These are phyloP conservation scores for Eupithecia abbreviata DNA, from an alignment of 2,888 invertebrate species.

Conservation along the genomic window DNA sequence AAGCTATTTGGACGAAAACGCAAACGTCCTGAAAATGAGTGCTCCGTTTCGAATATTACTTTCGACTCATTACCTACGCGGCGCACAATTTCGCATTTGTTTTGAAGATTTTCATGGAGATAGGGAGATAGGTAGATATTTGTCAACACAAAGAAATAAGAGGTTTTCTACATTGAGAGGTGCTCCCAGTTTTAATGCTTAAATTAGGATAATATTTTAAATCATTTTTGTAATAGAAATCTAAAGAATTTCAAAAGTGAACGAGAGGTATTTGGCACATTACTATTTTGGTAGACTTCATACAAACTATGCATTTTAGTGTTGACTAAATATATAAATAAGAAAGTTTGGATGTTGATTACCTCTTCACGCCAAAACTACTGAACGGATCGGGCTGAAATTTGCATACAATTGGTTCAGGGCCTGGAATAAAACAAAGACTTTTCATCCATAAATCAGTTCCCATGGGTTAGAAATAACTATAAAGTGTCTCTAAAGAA, in stretches of 20 bases:
- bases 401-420: too few relatives aligned
- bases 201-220: neutral
- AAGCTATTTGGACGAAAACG: constrained; percentile 61
- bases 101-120: constrained; percentile 5
- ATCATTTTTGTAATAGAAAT: neutral
- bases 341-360: too few relatives aligned
- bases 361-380: too few relatives aligned
- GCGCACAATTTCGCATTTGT: constrained; percentile 31
- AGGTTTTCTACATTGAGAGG: neutral
- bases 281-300: neutral
- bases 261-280: neutral
- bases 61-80: constrained; percentile 21
- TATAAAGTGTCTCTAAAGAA: too few relatives aligned
- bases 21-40: constrained; percentile 45
- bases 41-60: constrained; percentile 25
- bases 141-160: neutral
- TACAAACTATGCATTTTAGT: neutral
- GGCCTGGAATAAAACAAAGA: too few relatives aligned
- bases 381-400: too few relatives aligned
- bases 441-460: too few relatives aligned
- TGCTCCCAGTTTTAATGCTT: neutral
- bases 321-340: neutral
- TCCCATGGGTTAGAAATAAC: too few relatives aligned
- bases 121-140: neutral
- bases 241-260: neutral